Conservation (phyloP, 1,140 invertebrate genomes). For the Tetragonula clypearis region DNA sequence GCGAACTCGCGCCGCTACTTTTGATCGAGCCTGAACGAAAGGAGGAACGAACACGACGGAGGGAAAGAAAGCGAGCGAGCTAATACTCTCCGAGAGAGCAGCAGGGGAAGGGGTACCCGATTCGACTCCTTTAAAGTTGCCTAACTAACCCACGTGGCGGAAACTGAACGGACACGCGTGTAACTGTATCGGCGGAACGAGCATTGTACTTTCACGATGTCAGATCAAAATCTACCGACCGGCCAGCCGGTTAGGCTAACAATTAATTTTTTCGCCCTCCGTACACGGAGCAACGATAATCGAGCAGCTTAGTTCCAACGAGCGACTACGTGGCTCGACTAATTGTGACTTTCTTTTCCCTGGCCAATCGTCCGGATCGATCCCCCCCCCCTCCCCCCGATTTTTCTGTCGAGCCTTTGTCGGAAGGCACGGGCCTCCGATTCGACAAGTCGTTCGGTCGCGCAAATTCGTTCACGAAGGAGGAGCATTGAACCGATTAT, state of each 20-base stretch:
- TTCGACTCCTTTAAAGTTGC: constrained; percentile 33
- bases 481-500: constrained; percentile 12
- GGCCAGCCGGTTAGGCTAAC: constrained; percentile 32
- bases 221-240: constrained; percentile 55
- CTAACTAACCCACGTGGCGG: constrained; percentile 39
- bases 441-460: no score
- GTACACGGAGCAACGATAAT: constrained; percentile 22
- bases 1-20: constrained; percentile 52
- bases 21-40: constrained; percentile 26
- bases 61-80: not conserved
- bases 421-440: not conserved
- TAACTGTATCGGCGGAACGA: constrained; percentile 37
- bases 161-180: constrained; percentile 25
- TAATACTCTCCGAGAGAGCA: not conserved
- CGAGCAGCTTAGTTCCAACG: constrained; percentile 16
- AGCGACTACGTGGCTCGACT: constrained; percentile 25
- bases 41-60: not conserved
- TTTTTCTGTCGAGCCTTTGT: not conserved
- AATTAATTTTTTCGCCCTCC: constrained; percentile 47
- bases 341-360: constrained; percentile 47
- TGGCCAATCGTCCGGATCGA: not conserved
- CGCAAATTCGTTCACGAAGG: not conserved
- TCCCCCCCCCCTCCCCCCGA: no score
- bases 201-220: constrained; percentile 58
- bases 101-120: not conserved